Percentiles rank a stretch among this genome's conserved stretches.
Conservation (phyloP, 1,140 invertebrate genomes). For the Centruroides vittatus region DNA sequence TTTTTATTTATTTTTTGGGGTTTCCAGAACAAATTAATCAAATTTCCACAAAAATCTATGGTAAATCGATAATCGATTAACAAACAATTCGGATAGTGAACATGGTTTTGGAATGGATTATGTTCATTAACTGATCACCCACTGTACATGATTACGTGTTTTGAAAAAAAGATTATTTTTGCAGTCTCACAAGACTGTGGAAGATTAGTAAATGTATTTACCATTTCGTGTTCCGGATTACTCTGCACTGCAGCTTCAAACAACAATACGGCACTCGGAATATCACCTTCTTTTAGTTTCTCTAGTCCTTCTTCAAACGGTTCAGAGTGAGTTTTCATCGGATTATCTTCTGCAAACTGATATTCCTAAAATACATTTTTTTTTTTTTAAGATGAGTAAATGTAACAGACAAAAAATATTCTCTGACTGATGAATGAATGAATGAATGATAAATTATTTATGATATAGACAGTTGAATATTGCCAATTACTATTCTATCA, state of each 20-base stretch:
- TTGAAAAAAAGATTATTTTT: background rate
- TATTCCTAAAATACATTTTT: slow-evolving; percentile 50
- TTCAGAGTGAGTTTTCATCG: slow-evolving; percentile 41
- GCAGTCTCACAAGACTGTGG: background rate
- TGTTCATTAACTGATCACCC: too few species aligned
- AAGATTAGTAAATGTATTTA: slow-evolving; percentile 39
- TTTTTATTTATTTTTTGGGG: too few species aligned
- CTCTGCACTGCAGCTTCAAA: slow-evolving; percentile 92
- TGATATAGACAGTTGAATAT: too few species aligned
- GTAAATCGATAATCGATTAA: too few species aligned
- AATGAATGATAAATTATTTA: too few species aligned
- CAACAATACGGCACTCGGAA: slow-evolving; percentile 86
- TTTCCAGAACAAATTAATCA: too few species aligned
- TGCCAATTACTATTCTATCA: too few species aligned
- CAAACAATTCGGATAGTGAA: too few species aligned
- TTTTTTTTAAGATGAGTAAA: too few species aligned
- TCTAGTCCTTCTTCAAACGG: slow-evolving; percentile 73
- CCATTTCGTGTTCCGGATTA: slow-evolving; percentile 59
- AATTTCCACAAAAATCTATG: too few species aligned
- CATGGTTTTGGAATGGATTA: too few species aligned
- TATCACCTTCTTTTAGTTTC: slow-evolving; percentile 66
- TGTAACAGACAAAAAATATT: slow-evolving; percentile 17
- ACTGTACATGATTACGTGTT: background rate
- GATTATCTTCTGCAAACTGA: slow-evolving; percentile 70
- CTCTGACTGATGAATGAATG: too few species aligned